These are phyloP conservation scores for Dyspetes luteomarginatus DNA, from an alignment of 2,888 invertebrate species.

Conservation along the genomic window DNA sequence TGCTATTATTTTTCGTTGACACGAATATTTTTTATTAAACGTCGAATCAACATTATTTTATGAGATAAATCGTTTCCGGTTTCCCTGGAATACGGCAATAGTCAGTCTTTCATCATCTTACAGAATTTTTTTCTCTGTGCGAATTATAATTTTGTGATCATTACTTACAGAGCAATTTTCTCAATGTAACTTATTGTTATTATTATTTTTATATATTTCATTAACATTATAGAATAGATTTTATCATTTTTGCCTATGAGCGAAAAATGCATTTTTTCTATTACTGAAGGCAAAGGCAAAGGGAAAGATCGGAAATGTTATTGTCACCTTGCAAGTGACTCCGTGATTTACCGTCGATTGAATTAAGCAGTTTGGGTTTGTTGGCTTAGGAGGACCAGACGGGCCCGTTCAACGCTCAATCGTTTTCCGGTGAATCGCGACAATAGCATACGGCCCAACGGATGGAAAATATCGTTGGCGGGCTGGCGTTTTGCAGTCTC, in stretches of 20 bases:
- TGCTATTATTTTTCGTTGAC: no score
- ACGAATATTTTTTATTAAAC: no score
- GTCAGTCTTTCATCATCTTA: no score
- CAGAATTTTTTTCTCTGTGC: neutral
- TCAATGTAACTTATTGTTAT: no score
- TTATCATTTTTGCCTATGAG: no score
- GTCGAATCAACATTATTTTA: no score
- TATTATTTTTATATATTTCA: no score
- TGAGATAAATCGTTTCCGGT: no score
- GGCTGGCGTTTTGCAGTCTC: slow-evolving; percentile 16
- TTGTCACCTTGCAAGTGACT: neutral
- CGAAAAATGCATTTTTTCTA: neutral
- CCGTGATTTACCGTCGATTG: slow-evolving; percentile 7
- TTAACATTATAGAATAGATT: no score
- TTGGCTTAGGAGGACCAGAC: slow-evolving; percentile 61
- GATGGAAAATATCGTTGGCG: slow-evolving; percentile 63
- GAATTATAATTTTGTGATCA: no score
- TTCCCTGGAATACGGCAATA: no score
- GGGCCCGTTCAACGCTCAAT: slow-evolving; percentile 60
- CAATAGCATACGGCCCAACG: slow-evolving; percentile 71
- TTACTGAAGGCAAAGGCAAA: neutral
- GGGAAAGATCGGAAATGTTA: neutral
- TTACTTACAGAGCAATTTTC: neutral
- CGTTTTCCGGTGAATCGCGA: slow-evolving; percentile 72
- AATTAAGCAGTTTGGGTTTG: slow-evolving; percentile 57